Evolutionary conservation across 2,888 invertebrate species (phyloP), one percentile per base, ranked within the genome.

Genomic region (Dascillus cervinus): DNA sequence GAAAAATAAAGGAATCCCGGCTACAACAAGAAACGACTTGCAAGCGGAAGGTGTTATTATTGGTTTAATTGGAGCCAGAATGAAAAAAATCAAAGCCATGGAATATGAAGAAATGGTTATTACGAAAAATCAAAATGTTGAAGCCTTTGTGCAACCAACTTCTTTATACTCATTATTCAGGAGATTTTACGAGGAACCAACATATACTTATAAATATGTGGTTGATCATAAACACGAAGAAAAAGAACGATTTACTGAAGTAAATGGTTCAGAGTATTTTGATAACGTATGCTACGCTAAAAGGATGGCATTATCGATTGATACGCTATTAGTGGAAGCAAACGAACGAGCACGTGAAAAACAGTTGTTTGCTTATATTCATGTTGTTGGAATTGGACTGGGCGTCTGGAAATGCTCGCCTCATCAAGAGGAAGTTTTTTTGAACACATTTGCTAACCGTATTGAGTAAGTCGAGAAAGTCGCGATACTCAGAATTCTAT

Each of bases 91-190:
- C 1, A 58, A 64, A 28, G 53, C 65, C 1, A 73, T 73, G 73
- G 73, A 73, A 46, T 72, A 58, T 41, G 60, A 66, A 30, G 73
- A 73, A 32, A 67, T 72, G 32, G 47, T 73, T 0, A 54, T 72
- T 4, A 65, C 67, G 0, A 58, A 64, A 34, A 42, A 57, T 2
- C 75, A 74, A 45, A 73, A 73, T 41, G 68, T 61, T 8, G 38
- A 48, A 27, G 34, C 34, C n/a, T 37, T 41, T 3, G 26, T 33
- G 2, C 13, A 34, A 4, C 21, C 25, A 2, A 30, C 40, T 13
- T 49, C 45, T 29, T 41, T 45, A 24, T 52, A 46, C 19, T 36
- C 39, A 15, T 29, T 58, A n/a, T 63, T 64, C 49, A 47, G 47
- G 11, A 30, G 41, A 10, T 58, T 59, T 36, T 59, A 60, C 31